These are phyloP conservation scores for Cardiocondyla obscurior DNA, from an alignment of 1,140 invertebrate species.

Conservation along the genomic window DNA sequence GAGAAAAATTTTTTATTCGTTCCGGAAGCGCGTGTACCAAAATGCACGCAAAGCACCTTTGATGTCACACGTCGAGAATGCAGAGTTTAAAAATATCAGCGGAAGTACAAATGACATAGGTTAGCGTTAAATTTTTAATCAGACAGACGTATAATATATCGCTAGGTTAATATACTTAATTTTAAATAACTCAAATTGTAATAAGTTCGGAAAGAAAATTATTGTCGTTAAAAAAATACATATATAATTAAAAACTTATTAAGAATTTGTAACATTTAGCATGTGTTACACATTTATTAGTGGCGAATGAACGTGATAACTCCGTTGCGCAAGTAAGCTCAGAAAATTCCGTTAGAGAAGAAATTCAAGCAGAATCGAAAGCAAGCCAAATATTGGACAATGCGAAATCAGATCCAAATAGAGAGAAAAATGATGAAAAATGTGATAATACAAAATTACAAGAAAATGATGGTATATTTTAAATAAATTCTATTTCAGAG, in stretches of 20 bases:
- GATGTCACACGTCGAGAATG: conserved; percentile 68
- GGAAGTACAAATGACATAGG: conserved; percentile 52
- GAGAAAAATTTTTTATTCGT: conserved; percentile 29
- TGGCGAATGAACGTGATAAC: neutral
- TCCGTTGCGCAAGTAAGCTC: neutral
- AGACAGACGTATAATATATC: neutral
- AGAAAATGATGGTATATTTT: conserved; percentile 7
- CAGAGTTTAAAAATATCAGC: conserved; percentile 41
- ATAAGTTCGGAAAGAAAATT: neutral
- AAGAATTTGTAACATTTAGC: neutral
- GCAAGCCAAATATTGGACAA: neutral
- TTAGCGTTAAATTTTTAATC: conserved; percentile 30
- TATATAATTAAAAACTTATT: neutral
- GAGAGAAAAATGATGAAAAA: neutral
- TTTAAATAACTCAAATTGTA: neutral
- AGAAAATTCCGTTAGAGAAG: neutral
- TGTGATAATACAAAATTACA: neutral
- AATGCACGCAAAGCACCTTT: conserved; percentile 56
- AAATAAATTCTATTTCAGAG: neutral
- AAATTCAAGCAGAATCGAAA: neutral
- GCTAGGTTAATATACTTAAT: neutral
- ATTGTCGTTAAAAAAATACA: neutral
- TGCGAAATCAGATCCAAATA: neutral
- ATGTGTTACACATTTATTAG: neutral
- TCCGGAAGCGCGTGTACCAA: conserved; percentile 33